phyloP scores from a whole-genome alignment of 2,888 invertebrate species.

The Torymus tubicola region DNA sequence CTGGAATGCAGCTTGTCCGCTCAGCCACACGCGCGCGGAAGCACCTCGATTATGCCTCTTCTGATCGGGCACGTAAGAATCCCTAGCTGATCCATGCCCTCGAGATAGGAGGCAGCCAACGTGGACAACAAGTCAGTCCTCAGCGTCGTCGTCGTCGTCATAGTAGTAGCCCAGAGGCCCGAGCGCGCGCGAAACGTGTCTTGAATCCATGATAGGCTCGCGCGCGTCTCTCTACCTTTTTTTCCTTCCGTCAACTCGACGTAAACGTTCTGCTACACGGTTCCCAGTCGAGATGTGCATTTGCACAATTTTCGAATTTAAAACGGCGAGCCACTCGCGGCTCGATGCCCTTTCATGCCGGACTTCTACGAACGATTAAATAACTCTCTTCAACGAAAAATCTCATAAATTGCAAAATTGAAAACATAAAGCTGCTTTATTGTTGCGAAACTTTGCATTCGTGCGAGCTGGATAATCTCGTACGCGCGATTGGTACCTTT shows the following conservation, averaged over 20 bases:
- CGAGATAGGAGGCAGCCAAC: slow-evolving; percentile 38
- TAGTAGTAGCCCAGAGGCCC: slow-evolving; percentile 28
- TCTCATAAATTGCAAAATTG: too few species aligned
- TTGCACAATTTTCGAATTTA: slow-evolving; percentile 11
- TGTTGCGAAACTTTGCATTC: too few species aligned
- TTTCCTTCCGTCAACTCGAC: slow-evolving; percentile 5
- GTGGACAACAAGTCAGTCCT: slow-evolving; percentile 4
- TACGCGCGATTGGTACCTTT: background rate
- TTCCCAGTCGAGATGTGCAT: background rate
- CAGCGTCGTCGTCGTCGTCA: slow-evolving; percentile 19
- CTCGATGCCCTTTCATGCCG: too few species aligned
- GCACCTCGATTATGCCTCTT: slow-evolving; percentile 27
- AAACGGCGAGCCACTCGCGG: background rate
- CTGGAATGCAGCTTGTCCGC: background rate
- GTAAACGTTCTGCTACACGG: slow-evolving; percentile 2
- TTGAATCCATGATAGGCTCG: slow-evolving; percentile 53
- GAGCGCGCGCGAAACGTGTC: slow-evolving; percentile 54
- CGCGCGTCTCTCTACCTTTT: slow-evolving; percentile 28
- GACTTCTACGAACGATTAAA: too few species aligned
- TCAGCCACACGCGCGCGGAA: slow-evolving; percentile 6
- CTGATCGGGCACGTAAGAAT: slow-evolving; percentile 14
- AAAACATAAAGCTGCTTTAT: too few species aligned
- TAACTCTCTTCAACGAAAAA: too few species aligned
- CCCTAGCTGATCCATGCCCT: slow-evolving; percentile 49
- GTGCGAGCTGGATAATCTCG: too few species aligned